Percentiles rank a stretch among this genome's conserved stretches.
Conservation (phyloP, 2,888 invertebrate species). For the Palloptera scutellata region DNA sequence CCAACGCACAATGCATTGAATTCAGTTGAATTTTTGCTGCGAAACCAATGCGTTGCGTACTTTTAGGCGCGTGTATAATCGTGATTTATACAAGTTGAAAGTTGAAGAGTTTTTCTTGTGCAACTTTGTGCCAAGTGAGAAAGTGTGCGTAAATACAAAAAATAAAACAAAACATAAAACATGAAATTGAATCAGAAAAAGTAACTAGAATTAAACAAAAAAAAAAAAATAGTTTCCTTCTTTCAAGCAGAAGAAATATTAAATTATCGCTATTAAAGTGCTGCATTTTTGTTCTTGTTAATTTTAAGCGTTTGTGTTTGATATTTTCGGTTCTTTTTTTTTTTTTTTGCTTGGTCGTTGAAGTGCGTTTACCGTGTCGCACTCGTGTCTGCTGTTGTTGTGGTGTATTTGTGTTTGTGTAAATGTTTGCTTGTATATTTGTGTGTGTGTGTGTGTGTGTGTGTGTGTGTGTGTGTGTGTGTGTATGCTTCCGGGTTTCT, state of each 20-base stretch:
- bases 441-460: conserved; percentile 14
- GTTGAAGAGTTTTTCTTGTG: neutral
- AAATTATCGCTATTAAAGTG: neutral
- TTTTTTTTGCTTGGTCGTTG: neutral
- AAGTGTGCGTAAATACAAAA: neutral
- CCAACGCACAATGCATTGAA: conserved; percentile 35
- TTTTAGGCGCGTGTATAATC: conserved; percentile 22
- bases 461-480: conserved; percentile 11
- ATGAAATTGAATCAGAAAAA: neutral
- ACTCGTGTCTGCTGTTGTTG: neutral
- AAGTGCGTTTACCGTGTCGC: conserved; percentile 17
- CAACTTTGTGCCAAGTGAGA: neutral
- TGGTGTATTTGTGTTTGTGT: conserved; percentile 13
- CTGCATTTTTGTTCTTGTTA: conserved; percentile 5
- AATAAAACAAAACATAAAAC: neutral
- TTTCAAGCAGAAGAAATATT: neutral
- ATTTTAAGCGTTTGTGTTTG: conserved; percentile 15
- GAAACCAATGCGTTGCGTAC: conserved; percentile 53
- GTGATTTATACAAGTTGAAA: neutral
- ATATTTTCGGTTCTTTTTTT: conserved; percentile 1
- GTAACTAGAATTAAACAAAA: neutral
- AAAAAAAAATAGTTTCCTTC: neutral
- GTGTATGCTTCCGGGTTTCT: conserved; percentile 18
- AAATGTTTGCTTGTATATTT: conserved; percentile 10
- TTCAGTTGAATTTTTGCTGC: conserved; percentile 64